Conservation (phyloP, 1,140 invertebrate species). For the Subanguina moxae region DNA sequence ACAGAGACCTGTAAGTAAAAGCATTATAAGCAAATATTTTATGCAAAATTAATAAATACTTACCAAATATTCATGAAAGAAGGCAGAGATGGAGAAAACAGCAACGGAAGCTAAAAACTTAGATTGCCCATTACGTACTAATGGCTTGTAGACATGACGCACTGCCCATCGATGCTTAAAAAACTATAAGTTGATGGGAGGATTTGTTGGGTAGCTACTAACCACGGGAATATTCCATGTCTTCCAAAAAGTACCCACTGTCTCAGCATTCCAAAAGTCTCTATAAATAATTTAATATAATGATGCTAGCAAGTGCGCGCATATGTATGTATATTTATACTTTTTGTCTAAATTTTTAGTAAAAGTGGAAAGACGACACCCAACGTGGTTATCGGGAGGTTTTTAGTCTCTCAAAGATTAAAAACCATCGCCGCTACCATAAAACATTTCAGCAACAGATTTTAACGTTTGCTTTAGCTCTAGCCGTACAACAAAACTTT, state of each 20-base stretch:
- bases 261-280: slow-evolving; percentile 76
- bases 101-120: slow-evolving; percentile 71
- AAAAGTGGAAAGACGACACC: too few relatives aligned
- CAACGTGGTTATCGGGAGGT: too few relatives aligned
- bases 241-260: slow-evolving; percentile 90
- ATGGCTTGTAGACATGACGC: slow-evolving; percentile 76
- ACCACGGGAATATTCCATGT: slow-evolving; percentile 92
- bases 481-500: too few relatives aligned
- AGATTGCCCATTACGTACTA: slow-evolving; percentile 77
- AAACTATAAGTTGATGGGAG: too few relatives aligned
- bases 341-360: too few relatives aligned
- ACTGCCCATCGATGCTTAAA: slow-evolving; percentile 72
- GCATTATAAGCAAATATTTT: too few relatives aligned
- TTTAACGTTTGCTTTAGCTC: too few relatives aligned
- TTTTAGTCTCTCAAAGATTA: too few relatives aligned
- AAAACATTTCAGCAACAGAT: too few relatives aligned
- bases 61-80: slow-evolving; percentile 80
- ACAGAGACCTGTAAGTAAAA: slow-evolving; percentile 72
- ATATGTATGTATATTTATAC: too few relatives aligned
- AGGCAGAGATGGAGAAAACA: slow-evolving; percentile 92
- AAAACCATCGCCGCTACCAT: too few relatives aligned
- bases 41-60: slow-evolving; percentile 10
- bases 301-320: not conserved
- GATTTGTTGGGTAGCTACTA: too few relatives aligned
- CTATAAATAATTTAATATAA: slow-evolving; percentile 33